Evolutionary conservation across 2,113 vertebrate species (phyloP).

Genomic region (Myotis brandtii): DNA sequence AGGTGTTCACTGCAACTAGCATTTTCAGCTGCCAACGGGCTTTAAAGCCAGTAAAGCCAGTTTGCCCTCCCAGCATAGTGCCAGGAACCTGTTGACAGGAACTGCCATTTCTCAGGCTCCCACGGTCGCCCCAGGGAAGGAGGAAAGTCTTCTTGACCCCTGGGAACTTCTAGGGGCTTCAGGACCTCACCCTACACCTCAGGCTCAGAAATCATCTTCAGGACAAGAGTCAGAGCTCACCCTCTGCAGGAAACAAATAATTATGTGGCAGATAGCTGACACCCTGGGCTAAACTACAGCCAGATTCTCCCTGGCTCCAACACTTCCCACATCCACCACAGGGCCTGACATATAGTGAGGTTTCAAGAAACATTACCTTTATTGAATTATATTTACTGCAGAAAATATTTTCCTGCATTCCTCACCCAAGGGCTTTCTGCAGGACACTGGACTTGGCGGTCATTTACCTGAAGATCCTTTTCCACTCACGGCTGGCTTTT

Average conservation of each 20-base stretch:
- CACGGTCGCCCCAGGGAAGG: neutral
- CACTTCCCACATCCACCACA: neutral
- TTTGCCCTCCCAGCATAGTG: neutral
- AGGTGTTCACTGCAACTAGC: neutral
- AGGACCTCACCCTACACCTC: neutral
- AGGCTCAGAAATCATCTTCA: constrained; percentile 4
- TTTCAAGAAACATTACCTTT: neutral
- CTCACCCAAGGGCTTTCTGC: neutral
- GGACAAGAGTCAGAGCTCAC: neutral
- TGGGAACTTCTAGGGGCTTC: neutral
- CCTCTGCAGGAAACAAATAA: neutral
- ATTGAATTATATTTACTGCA: neutral
- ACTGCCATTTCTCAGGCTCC: neutral
- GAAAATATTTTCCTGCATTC: neutral
- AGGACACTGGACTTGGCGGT: neutral
- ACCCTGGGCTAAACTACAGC: neutral
- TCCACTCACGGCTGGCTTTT: neutral
- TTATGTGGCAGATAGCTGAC: neutral
- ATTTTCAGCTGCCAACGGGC: neutral
- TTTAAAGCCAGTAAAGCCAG: neutral
- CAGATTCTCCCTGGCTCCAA: neutral
- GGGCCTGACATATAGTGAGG: neutral
- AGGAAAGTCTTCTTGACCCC: neutral
- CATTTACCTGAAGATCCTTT: neutral
- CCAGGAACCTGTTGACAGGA: neutral